Evolutionary conservation across 2,113 vertebrate species (phyloP).

Genomic region (Erinaceus europaeus): DNA sequence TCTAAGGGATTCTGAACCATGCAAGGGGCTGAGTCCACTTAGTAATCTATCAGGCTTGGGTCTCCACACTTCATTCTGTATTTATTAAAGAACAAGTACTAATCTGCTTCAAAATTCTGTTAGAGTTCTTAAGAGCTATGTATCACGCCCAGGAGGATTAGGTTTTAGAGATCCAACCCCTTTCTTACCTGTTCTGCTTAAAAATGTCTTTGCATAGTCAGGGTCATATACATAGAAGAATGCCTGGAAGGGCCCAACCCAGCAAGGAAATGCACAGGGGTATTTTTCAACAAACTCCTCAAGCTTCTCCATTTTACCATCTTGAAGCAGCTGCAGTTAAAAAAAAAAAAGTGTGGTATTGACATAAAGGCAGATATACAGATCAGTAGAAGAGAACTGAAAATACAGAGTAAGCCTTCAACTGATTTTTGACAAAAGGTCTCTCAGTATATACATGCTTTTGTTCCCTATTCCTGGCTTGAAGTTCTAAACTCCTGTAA

Average conservation of each 20-base stretch:
- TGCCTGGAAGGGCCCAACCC: conserved; percentile 82
- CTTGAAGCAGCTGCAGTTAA: conserved; percentile 79
- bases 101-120: conserved; percentile 9
- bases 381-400: neutral
- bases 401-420: neutral
- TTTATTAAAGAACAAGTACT: neutral
- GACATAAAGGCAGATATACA: neutral
- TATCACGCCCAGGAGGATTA: neutral
- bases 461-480: neutral
- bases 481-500: neutral
- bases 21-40: neutral
- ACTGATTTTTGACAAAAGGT: neutral
- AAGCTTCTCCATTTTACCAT: conserved; percentile 76
- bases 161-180: neutral
- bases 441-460: neutral
- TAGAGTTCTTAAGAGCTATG: neutral
- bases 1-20: neutral
- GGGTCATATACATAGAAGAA: conserved; percentile 84
- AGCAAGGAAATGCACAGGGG: conserved; percentile 80
- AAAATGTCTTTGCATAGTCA: conserved; percentile 85
- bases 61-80: neutral
- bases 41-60: neutral
- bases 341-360: neutral
- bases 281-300: conserved; percentile 75
- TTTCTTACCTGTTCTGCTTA: conserved; percentile 83